Percentiles rank a stretch among this genome's conserved stretches.
Evolutionary conservation across 2,113 vertebrate species (phyloP).

Genomic region (Leptocoma aspasia): DNA sequence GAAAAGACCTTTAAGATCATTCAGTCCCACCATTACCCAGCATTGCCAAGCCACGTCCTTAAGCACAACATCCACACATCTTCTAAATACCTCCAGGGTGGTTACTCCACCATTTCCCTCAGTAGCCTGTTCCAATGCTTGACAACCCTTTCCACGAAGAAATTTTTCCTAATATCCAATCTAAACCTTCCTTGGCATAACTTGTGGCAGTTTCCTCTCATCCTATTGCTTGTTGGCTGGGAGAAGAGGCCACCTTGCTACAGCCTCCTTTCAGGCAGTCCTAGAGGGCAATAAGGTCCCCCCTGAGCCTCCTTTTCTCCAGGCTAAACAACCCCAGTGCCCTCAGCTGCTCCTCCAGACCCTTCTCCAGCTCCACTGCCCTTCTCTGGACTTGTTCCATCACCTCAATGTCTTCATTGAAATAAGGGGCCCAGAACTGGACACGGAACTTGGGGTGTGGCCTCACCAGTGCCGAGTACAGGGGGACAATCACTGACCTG

Average conservation of each 20-base stretch:
- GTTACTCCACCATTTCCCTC: neutral
- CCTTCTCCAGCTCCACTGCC: neutral
- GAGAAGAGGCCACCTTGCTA: neutral
- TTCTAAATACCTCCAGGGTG: neutral
- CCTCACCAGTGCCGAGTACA: neutral
- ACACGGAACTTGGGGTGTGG: accelerated
- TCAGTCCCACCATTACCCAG: neutral
- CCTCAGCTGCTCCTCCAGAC: neutral
- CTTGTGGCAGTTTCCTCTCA: neutral
- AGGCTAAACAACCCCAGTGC: neutral
- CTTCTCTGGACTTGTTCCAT: neutral
- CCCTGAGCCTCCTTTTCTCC: neutral
- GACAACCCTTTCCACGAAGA: accelerated
- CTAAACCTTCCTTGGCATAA: neutral
- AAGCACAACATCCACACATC: neutral
- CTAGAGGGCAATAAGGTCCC: accelerated
- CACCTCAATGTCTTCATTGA: accelerated
- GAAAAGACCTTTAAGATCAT: neutral
- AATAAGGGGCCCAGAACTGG: neutral
- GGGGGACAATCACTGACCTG: accelerated
- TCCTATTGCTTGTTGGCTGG: neutral
- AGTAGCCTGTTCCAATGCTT: neutral
- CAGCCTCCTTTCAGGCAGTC: neutral
- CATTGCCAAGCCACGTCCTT: neutral
- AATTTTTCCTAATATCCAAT: neutral